phyloP scores from a whole-genome alignment of 2,113 vertebrate genomes.

The Pelodiscus sinensis region DNA sequence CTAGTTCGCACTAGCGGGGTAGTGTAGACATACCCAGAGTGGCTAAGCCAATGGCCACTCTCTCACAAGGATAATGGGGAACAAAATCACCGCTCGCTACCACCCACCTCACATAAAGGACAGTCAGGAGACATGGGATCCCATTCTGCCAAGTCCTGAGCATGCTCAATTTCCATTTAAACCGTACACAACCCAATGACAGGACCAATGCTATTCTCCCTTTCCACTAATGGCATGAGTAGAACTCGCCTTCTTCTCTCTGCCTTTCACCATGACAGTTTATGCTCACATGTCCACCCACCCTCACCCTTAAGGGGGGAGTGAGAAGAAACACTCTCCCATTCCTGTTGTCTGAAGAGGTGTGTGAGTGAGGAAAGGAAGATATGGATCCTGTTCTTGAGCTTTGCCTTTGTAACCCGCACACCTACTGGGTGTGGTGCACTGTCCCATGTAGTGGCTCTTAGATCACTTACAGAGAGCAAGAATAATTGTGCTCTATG shows the following conservation, averaged over 20 bases:
- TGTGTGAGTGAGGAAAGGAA: background rate
- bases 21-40: too few relatives aligned
- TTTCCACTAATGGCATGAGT: background rate
- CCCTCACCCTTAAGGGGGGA: background rate
- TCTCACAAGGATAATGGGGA: background rate
- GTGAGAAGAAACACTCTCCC: background rate
- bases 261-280: background rate
- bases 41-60: background rate
- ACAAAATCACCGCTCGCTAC: background rate
- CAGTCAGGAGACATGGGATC: background rate
- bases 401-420: too few relatives aligned
- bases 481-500: too few relatives aligned
- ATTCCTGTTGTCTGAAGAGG: background rate
- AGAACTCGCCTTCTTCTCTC: background rate
- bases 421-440: too few relatives aligned
- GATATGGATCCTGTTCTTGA: background rate
- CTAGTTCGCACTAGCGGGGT: too few relatives aligned
- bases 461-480: too few relatives aligned
- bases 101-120: background rate
- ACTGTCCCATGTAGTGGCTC: too few relatives aligned
- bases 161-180: background rate
- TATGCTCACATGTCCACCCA: background rate
- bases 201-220: background rate
- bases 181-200: background rate
- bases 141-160: background rate